Conservation (phyloP, 2,888 invertebrate species). For the Lydus trimaculatus region DNA sequence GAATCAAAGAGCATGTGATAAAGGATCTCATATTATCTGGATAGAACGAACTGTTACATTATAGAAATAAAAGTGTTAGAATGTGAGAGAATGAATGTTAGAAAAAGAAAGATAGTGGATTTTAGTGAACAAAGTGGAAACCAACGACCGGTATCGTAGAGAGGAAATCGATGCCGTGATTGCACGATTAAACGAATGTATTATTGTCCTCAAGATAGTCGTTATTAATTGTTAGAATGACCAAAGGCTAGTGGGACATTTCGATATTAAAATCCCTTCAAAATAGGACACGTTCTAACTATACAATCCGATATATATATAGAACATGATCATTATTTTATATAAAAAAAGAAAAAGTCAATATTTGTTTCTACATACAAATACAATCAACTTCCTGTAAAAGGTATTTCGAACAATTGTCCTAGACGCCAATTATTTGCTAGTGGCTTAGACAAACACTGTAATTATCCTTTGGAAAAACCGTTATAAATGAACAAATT, state of each 20-base stretch:
- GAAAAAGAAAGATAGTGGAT: constrained; percentile 16
- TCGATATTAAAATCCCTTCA: constrained; percentile 23
- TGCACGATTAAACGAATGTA: constrained; percentile 45
- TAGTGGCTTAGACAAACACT: background rate
- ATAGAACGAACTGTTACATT: constrained; percentile 41
- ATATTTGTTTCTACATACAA: background rate
- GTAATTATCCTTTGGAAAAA: background rate
- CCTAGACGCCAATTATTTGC: background rate
- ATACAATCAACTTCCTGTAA: background rate
- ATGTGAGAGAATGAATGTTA: background rate
- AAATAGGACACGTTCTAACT: constrained; percentile 20
- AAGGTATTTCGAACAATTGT: background rate
- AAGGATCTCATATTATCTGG: constrained; percentile 46
- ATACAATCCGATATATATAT: background rate
- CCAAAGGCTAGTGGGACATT: constrained; percentile 29
- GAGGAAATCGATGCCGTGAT: constrained; percentile 45
- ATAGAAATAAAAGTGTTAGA: background rate
- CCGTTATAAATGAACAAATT: background rate
- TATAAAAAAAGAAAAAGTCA: background rate
- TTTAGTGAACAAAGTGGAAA: constrained; percentile 46
- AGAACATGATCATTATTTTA: background rate
- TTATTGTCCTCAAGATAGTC: constrained; percentile 44
- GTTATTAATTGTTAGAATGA: constrained; percentile 43
- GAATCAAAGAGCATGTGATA: constrained; percentile 43
- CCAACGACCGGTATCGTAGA: constrained; percentile 43